Evolutionary conservation across 2,113 vertebrate genomes (phyloP).

Genomic region (Tragelaphus scriptus): DNA sequence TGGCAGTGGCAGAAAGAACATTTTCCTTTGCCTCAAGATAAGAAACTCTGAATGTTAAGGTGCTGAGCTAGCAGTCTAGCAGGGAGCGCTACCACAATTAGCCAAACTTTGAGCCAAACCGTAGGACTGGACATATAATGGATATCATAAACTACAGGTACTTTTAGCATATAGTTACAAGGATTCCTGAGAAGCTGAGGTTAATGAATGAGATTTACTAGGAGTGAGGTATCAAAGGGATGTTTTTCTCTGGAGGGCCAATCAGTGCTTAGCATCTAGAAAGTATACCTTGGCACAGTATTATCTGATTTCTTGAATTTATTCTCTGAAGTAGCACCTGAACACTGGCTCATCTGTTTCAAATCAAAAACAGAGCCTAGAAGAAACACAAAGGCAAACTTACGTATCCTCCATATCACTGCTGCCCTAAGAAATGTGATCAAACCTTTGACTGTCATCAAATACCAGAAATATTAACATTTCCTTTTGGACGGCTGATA

Average conservation of each 20-base stretch:
- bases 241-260: slow-evolving; percentile 53
- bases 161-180: slow-evolving; percentile 35
- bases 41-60: slow-evolving; percentile 8
- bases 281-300: slow-evolving; percentile 67
- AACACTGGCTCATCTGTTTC: slow-evolving; percentile 64
- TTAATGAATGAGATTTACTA: slow-evolving; percentile 62
- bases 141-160: slow-evolving; percentile 41
- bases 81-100: slow-evolving; percentile 15
- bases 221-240: slow-evolving; percentile 64
- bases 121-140: slow-evolving; percentile 19
- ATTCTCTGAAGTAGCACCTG: slow-evolving; percentile 71
- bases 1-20: slow-evolving; percentile 12
- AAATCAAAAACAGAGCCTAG: slow-evolving; percentile 35
- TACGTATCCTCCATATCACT: neutral
- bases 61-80: slow-evolving; percentile 35
- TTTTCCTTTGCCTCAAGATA: slow-evolving; percentile 42
- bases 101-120: slow-evolving; percentile 43
- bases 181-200: slow-evolving; percentile 67
- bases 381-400: slow-evolving; percentile 42
- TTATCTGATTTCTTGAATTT: slow-evolving; percentile 62
- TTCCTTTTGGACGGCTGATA: neutral
- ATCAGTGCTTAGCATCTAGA: slow-evolving; percentile 52
- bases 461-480: slow-evolving; percentile 20
- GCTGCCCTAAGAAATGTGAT: neutral
- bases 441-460: slow-evolving; percentile 17